phyloP scores from a whole-genome alignment of 2,888 invertebrate species.

The Julus scandinavius region DNA sequence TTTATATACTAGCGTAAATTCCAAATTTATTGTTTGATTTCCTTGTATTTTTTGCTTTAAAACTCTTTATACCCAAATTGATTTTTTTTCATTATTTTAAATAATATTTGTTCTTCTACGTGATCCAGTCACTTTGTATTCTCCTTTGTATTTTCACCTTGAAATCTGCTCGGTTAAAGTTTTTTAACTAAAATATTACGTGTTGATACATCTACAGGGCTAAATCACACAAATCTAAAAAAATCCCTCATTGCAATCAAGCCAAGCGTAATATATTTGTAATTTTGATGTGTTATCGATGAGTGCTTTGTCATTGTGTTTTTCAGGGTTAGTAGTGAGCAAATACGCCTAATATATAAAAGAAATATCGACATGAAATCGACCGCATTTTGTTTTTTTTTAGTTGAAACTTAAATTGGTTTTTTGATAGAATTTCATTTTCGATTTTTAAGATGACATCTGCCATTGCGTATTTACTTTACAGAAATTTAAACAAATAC shows the following conservation, averaged over 20 bases:
- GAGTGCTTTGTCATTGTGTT: not conserved
- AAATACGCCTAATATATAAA: not conserved
- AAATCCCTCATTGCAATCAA: not conserved
- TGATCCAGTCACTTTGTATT: too few relatives aligned
- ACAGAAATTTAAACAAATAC: not conserved
- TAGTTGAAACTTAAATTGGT: not conserved
- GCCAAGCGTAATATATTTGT: not conserved
- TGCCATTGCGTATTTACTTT: not conserved
- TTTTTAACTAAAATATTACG: too few relatives aligned
- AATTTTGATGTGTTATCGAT: not conserved
- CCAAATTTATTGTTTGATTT: too few relatives aligned
- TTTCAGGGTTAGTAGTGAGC: not conserved
- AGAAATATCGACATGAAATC: not conserved
- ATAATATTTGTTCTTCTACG: too few relatives aligned
- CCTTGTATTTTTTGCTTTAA: too few relatives aligned
- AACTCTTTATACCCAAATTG: too few relatives aligned
- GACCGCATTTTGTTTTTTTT: not conserved
- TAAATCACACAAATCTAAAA: not conserved
- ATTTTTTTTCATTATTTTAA: too few relatives aligned
- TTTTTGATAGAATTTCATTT: constrained; percentile 18
- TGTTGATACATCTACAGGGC: too few relatives aligned
- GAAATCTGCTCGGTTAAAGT: too few relatives aligned
- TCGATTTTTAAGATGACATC: not conserved
- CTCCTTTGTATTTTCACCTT: too few relatives aligned
- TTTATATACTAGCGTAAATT: too few relatives aligned